phyloP scores from a whole-genome alignment of 1,140 invertebrate species.

The Popillia japonica region DNA sequence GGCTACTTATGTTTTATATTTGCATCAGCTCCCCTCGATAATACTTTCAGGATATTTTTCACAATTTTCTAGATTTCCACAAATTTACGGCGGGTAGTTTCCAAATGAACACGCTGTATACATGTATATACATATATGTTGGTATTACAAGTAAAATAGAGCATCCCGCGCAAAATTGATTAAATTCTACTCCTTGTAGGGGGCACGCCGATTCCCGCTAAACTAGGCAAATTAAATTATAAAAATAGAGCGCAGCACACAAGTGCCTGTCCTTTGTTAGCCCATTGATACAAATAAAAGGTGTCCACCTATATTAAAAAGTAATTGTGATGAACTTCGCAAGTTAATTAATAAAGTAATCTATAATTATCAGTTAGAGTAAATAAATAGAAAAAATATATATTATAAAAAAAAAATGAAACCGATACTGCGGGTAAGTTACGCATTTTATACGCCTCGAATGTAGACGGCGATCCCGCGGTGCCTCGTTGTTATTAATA shows the following conservation, averaged over 20 bases:
- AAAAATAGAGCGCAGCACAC: constrained; percentile 55
- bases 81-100: too few species aligned
- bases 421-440: constrained; percentile 50
- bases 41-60: too few species aligned
- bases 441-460: constrained; percentile 48
- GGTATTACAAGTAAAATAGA: too few species aligned
- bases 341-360: constrained; percentile 57
- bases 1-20: too few species aligned
- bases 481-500: constrained; percentile 36
- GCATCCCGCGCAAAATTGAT: too few species aligned
- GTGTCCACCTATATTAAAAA: constrained; percentile 58
- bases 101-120: too few species aligned
- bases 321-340: constrained; percentile 60
- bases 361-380: constrained; percentile 57
- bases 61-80: too few species aligned
- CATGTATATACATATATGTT: too few species aligned
- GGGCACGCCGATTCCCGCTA: too few species aligned
- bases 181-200: too few species aligned
- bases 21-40: too few species aligned
- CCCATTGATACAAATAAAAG: constrained; percentile 59
- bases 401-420: constrained; percentile 38
- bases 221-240: too few species aligned
- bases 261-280: constrained; percentile 59
- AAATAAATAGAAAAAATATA: constrained; percentile 38
- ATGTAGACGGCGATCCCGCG: constrained; percentile 42